Conservation (phyloP, 1,140 invertebrate species). For the Apis dorsata region DNA sequence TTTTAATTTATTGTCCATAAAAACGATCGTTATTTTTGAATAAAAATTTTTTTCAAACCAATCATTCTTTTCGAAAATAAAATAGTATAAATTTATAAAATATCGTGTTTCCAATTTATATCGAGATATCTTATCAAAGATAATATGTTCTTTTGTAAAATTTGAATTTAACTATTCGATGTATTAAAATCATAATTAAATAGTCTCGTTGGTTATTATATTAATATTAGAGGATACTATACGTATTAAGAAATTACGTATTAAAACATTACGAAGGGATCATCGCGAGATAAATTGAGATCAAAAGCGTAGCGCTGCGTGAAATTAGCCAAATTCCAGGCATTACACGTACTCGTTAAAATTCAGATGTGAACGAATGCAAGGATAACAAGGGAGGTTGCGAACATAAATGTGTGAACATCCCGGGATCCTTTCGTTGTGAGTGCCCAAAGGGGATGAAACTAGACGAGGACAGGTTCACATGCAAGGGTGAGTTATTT, state of each 20-base stretch:
- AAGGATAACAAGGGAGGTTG: slow-evolving; percentile 85
- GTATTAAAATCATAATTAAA: no score
- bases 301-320: not conserved
- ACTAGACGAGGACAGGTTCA: slow-evolving; percentile 77
- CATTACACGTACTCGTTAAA: slow-evolving; percentile 39
- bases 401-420: slow-evolving; percentile 82
- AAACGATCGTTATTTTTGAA: no score
- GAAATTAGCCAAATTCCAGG: slow-evolving; percentile 13
- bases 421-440: slow-evolving; percentile 80
- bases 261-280: not conserved
- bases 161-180: no score
- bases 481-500: slow-evolving; percentile 77
- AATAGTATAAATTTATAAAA: not conserved
- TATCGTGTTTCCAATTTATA: not conserved
- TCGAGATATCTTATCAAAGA: not conserved
- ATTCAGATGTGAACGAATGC: slow-evolving; percentile 90
- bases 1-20: no score
- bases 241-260: no score
- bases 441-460: slow-evolving; percentile 79
- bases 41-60: no score
- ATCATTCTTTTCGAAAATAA: not conserved
- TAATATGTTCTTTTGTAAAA: no score
- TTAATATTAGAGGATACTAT: not conserved
- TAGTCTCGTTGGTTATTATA: no score
- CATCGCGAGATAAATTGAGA: not conserved